These are phyloP conservation scores for Pomatorhinus ruficollis DNA, from an alignment of 2,113 vertebrate species.

Conservation along the genomic window DNA sequence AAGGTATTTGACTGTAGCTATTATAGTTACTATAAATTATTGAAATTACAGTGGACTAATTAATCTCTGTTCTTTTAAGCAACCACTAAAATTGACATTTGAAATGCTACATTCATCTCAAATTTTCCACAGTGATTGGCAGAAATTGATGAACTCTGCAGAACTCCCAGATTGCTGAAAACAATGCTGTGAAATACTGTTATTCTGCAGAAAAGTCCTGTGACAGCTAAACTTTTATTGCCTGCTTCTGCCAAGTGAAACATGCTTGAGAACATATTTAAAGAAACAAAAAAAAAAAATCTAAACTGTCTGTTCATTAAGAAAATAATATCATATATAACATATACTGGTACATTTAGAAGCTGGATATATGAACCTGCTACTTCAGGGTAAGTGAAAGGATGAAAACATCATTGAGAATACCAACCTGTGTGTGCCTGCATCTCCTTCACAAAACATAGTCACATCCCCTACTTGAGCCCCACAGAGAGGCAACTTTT, in stretches of 20 bases:
- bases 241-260: not conserved
- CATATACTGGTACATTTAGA: not conserved
- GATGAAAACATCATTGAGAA: not conserved
- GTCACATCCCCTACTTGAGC: not conserved
- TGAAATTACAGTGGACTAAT: not conserved
- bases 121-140: not conserved
- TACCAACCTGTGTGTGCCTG: not conserved
- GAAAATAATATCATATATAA: not conserved
- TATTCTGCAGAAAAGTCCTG: not conserved
- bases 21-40: not conserved
- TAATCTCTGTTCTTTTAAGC: not conserved
- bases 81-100: not conserved
- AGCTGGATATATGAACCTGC: not conserved
- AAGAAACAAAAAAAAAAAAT: not conserved
- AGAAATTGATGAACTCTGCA: not conserved
- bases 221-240: not conserved
- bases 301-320: fast-evolving
- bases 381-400: not conserved
- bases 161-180: not conserved
- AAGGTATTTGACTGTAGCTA: not conserved
- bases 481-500: not conserved
- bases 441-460: not conserved
- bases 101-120: not conserved
- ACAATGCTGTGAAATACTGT: not conserved
- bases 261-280: not conserved